Percentiles rank a stretch among this genome's conserved stretches.
Evolutionary conservation across 2,888 invertebrate genomes (phyloP).

Genomic region (Apodemia hepburni): DNA sequence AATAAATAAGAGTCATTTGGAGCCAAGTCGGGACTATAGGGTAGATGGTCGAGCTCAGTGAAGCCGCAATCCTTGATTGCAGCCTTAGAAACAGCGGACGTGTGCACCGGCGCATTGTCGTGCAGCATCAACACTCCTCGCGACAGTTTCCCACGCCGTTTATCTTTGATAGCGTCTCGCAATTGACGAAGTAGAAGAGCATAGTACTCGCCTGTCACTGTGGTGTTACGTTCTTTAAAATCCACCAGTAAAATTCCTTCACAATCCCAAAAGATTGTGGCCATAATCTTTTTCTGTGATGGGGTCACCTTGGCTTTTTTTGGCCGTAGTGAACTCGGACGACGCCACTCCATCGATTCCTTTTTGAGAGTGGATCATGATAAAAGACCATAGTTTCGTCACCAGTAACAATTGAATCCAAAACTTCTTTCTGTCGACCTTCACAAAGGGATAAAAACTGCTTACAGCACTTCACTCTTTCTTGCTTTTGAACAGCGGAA

Average conservation of each 20-base stretch:
- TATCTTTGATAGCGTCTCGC: too few species aligned
- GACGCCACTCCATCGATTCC: too few species aligned
- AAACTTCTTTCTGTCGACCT: too few species aligned
- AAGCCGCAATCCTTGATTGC: too few species aligned
- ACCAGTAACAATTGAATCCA: too few species aligned
- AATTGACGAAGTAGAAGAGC: too few species aligned
- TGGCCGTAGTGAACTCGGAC: constrained; percentile 9
- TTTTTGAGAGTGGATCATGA: too few species aligned
- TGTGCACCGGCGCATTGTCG: constrained; percentile 23
- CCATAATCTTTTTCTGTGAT: constrained; percentile 18
- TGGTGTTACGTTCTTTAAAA: constrained; percentile 14
- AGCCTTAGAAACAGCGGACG: not conserved
- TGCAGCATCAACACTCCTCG: constrained; percentile 18
- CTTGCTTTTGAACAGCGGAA: too few species aligned
- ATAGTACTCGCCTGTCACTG: not conserved
- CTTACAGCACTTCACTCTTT: too few species aligned
- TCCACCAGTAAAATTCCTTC: constrained; percentile 25
- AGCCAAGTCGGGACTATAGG: constrained; percentile 10
- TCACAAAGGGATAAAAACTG: too few species aligned
- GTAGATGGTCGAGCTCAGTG: not conserved
- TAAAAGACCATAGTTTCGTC: too few species aligned
- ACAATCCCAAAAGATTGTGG: constrained; percentile 21
- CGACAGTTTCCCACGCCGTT: constrained; percentile 11
- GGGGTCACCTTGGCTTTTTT: constrained; percentile 22
- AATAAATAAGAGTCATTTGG: constrained; percentile 6